Evolutionary conservation across 1,140 invertebrate genomes (phyloP).

Genomic region (Trachelipus rathkii): DNA sequence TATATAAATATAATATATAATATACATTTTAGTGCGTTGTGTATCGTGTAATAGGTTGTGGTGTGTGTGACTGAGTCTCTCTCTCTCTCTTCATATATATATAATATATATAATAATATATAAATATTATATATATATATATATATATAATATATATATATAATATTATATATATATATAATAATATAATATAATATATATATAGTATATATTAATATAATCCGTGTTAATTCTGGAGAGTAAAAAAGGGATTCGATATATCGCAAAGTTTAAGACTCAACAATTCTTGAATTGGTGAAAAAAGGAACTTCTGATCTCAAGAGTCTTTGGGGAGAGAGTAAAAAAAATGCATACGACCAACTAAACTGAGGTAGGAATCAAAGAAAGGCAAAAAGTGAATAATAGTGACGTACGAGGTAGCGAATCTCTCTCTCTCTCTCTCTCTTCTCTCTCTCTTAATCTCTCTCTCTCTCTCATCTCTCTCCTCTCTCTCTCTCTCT

Average conservation of each 20-base stretch:
- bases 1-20: too few relatives aligned
- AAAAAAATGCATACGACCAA: background rate
- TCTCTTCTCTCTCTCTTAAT: too few relatives aligned
- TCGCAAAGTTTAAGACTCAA: background rate
- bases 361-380: background rate
- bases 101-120: too few relatives aligned
- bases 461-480: too few relatives aligned
- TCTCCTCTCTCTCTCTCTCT: too few relatives aligned
- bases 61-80: too few relatives aligned
- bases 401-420: too few relatives aligned
- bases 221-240: background rate
- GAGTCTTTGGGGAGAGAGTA: background rate
- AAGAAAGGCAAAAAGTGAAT: background rate
- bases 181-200: background rate
- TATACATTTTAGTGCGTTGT: too few relatives aligned
- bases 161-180: conserved; percentile 10
- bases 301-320: background rate
- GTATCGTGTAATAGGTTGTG: too few relatives aligned
- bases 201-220: background rate
- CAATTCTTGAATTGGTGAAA: background rate
- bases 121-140: background rate
- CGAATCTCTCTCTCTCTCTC: too few relatives aligned
- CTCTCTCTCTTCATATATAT: too few relatives aligned
- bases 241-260: conserved; percentile 3
- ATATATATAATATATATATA: background rate